phyloP scores from a whole-genome alignment of 2,113 vertebrate genomes.

The Cyphomyrus discorhynchus region DNA sequence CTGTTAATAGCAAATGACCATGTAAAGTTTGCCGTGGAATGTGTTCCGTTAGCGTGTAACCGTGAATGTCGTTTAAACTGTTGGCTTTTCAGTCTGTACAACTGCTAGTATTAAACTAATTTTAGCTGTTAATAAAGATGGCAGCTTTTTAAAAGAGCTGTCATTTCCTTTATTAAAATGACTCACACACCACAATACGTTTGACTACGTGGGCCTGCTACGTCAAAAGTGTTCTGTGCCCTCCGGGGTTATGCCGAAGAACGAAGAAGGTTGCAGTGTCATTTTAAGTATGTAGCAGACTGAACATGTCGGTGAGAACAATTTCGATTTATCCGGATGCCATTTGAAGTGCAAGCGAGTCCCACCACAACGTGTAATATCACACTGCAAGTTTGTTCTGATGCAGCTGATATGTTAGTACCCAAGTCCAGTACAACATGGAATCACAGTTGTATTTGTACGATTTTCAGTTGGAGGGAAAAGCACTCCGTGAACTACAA shows the following conservation, averaged over 20 bases:
- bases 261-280: neutral
- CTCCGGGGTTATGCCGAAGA: neutral
- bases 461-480: neutral
- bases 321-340: neutral
- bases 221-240: neutral
- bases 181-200: neutral
- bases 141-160: neutral
- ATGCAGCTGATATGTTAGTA: neutral
- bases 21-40: neutral
- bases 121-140: neutral
- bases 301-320: neutral
- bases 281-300: neutral
- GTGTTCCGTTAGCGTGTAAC: neutral
- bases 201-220: neutral
- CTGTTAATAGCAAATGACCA: neutral
- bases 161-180: neutral
- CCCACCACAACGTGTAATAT: neutral
- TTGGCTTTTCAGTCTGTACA: neutral
- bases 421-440: neutral
- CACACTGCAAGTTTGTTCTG: too few species aligned
- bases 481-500: neutral
- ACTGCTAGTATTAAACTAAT: neutral
- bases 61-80: neutral
- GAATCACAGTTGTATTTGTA: neutral
- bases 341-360: neutral